These are phyloP conservation scores for Eupithecia inturbata DNA, from an alignment of 2,888 invertebrate species.

Conservation along the genomic window DNA sequence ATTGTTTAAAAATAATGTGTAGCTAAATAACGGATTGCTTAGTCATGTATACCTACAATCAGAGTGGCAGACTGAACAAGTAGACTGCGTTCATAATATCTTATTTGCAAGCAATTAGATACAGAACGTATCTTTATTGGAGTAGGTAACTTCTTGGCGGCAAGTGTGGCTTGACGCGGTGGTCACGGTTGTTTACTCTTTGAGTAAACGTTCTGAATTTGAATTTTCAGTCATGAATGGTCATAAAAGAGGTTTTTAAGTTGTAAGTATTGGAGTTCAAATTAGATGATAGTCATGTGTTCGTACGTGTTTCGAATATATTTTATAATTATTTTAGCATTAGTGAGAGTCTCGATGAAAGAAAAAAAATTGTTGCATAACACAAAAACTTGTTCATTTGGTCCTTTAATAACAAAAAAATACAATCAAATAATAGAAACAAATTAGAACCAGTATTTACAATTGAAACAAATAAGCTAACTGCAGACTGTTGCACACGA, in stretches of 20 bases:
- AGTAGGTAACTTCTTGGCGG: conserved; percentile 22
- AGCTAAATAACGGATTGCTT: conserved; percentile 3
- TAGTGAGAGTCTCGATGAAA: neutral
- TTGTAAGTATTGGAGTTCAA: neutral
- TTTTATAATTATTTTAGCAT: neutral
- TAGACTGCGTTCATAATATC: conserved; percentile 17
- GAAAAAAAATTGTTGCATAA: neutral
- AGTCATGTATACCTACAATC: conserved; percentile 26
- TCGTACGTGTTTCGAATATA: neutral
- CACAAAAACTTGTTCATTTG: neutral
- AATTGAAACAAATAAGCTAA: too few relatives aligned
- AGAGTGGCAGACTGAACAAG: conserved; percentile 8
- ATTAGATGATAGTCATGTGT: neutral
- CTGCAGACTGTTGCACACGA: too few relatives aligned
- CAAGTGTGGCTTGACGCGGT: conserved; percentile 42
- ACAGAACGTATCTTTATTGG: conserved; percentile 31
- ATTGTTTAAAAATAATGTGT: neutral
- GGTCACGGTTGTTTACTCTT: conserved; percentile 41
- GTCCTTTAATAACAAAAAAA: too few relatives aligned
- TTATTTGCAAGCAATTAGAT: conserved; percentile 39
- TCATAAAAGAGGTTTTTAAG: neutral
- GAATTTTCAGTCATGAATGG: conserved; percentile 6
- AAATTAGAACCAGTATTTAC: too few relatives aligned
- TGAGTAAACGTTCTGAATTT: conserved; percentile 16
- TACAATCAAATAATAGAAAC: too few relatives aligned